Conservation (phyloP, 2,113 vertebrate genomes). For the Megatriorchis doriae region DNA sequence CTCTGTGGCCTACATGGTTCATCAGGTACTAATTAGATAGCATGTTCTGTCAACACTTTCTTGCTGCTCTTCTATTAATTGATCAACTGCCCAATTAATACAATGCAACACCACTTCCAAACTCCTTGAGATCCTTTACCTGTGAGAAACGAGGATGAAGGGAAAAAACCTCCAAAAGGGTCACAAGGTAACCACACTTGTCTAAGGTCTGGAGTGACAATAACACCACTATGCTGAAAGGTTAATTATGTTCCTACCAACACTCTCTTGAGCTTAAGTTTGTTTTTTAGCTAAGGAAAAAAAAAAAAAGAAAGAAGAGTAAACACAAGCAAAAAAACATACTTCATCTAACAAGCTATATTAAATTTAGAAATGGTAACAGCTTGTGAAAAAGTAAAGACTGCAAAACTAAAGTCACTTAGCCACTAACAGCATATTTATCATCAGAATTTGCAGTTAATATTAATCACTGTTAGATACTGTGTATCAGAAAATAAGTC, state of each 20-base stretch:
- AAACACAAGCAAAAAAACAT: not conserved
- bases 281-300: not conserved
- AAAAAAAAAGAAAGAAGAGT: not conserved
- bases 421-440: not conserved
- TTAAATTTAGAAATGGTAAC: not conserved
- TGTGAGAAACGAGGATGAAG: conserved; percentile 14
- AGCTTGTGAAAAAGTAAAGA: not conserved
- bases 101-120: conserved; percentile 31
- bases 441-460: not conserved
- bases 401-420: not conserved
- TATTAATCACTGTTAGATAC: not conserved
- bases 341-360: not conserved
- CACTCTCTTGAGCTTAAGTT: not conserved
- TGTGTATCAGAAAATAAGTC: not conserved
- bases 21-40: conserved; percentile 74
- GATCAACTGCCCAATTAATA: conserved; percentile 75
- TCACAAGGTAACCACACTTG: not conserved
- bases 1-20: conserved; percentile 66
- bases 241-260: conserved; percentile 30
- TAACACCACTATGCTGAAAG: not conserved
- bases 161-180: not conserved
- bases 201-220: not conserved
- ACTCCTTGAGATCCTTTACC: conserved; percentile 54
- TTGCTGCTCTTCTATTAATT: conserved; percentile 73
- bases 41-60: conserved; percentile 73